Conservation (phyloP, 1,140 invertebrate species). For the Musca domestica region DNA sequence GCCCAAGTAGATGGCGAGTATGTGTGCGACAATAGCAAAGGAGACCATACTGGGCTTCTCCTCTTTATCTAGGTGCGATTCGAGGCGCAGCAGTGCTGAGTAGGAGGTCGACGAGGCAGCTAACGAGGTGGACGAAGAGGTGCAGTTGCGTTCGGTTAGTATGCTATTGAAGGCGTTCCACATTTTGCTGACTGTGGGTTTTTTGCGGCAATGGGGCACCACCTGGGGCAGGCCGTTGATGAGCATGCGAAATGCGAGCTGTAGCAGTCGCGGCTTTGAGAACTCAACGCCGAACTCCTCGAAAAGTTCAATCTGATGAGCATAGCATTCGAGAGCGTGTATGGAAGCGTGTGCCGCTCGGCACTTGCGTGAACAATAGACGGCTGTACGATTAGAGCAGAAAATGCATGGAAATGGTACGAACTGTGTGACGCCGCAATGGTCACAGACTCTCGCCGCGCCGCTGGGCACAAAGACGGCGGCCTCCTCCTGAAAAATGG, state of each 20-base stretch:
- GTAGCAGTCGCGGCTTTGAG: conserved; percentile 36
- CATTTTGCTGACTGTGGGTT: conserved; percentile 38
- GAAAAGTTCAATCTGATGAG: conserved; percentile 41
- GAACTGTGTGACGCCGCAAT: conserved; percentile 40
- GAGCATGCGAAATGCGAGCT: conserved; percentile 38
- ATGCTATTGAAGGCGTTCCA: conserved; percentile 39
- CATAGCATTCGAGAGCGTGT: conserved; percentile 38
- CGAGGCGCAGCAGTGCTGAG: conserved; percentile 34
- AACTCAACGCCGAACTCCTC: conserved; percentile 38
- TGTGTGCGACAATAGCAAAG: conserved; percentile 34
- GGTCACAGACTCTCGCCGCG: conserved; percentile 37
- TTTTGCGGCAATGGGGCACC: conserved; percentile 37
- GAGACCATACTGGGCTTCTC: conserved; percentile 32
- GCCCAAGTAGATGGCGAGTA: conserved; percentile 38
- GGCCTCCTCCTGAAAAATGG: conserved; percentile 38
- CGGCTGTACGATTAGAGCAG: conserved; percentile 41
- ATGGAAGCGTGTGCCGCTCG: conserved; percentile 40
- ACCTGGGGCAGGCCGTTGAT: conserved; percentile 39
- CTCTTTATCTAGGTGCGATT: conserved; percentile 29
- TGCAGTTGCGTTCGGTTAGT: conserved; percentile 34
- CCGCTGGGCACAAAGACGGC: conserved; percentile 37
- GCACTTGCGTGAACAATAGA: conserved; percentile 41
- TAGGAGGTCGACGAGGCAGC: conserved; percentile 35
- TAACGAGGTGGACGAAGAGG: conserved; percentile 36
- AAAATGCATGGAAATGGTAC: conserved; percentile 43